Evolutionary conservation across 2,113 vertebrate species (phyloP), one percentile per base, ranked within the genome.

Genomic region (Syngnathus typhle): DNA sequence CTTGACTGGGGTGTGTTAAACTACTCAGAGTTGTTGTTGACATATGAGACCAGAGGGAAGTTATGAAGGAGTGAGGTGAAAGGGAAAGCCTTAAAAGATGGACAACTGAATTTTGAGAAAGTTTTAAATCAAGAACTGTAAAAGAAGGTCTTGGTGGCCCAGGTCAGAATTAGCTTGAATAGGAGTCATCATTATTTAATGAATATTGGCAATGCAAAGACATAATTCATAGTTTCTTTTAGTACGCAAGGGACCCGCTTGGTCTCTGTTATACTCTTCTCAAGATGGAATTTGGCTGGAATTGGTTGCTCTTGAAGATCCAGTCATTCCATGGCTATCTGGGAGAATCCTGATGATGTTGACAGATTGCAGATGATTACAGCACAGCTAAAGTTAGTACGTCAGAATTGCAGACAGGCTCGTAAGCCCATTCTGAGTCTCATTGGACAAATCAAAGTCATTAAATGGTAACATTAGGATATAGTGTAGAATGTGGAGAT

Each of bases 261-360:
- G 5, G 1, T 77, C 70, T 81, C 64, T 88, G 70, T 84, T 80
- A 66, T 72, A 60, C 75, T 64, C 58, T 49, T 39, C 49, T 59
- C 19, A 37, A 68, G 69, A 70, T 81, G 80, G 76, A 77, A 86
- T 89, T 86, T 71, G 62, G 69, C 75, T 79, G 63, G 65, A 19
- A 73, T 77, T 74, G 65, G 76, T 81, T 55, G 70, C 70, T 76
- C 73, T 75, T 84, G 79, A 88, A 83, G 81, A 77, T 86, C 83
- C 73, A 36, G 69, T 87, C 78, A 82, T 88, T 88, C 76, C 81
- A 68, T 77, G 75, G 69, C 76, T 85, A 78, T 87, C 83, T 80
- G 56, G 74, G 64, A 74, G 59, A 82, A 75, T 51, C 72, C 79
- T 71, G 79, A 72, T 73, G 76, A 85, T 82, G 76, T 71, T 74